Percentiles rank a stretch among this genome's conserved stretches.
phyloP scores from a whole-genome alignment of 2,888 invertebrate genomes.

The Gymnoscelis rufifasciata region DNA sequence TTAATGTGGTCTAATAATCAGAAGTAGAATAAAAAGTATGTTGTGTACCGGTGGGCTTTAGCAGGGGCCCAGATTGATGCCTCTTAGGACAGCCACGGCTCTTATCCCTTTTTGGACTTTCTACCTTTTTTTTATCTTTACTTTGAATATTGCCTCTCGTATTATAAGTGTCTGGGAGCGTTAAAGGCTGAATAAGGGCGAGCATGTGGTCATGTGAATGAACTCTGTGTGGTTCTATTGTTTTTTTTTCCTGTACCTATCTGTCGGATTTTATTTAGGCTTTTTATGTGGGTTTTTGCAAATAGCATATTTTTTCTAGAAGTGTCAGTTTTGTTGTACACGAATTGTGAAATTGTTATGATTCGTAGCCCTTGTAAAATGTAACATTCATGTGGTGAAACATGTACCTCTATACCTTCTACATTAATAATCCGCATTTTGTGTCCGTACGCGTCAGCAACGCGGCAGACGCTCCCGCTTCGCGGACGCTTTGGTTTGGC shows the following conservation, averaged over 20 bases:
- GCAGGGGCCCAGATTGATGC: constrained; percentile 71
- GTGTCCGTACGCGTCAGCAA: no score
- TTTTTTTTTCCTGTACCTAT: constrained; percentile 16
- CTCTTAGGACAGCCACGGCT: constrained; percentile 43
- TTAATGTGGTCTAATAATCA: constrained; percentile 77
- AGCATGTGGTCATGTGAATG: constrained; percentile 56
- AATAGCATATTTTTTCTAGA: no score
- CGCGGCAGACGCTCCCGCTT: no score
- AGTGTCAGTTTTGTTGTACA: no score
- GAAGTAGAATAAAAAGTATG: constrained; percentile 60
- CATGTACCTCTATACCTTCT: no score
- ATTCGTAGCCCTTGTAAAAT: no score
- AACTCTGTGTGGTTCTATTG: constrained; percentile 54
- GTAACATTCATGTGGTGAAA: no score
- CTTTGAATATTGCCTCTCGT: constrained; percentile 68
- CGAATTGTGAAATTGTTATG: no score
- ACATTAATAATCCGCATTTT: no score
- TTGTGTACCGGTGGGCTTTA: constrained; percentile 71
- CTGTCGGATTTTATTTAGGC: constrained; percentile 9
- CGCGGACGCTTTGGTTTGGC: no score
- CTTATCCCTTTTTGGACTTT: constrained; percentile 45
- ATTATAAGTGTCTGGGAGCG: constrained; percentile 60
- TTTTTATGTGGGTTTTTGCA: not conserved
- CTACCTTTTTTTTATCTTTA: constrained; percentile 59
- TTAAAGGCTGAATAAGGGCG: constrained; percentile 52